Conservation (phyloP, 2,113 vertebrate species). For the Capreolus pygargus region DNA sequence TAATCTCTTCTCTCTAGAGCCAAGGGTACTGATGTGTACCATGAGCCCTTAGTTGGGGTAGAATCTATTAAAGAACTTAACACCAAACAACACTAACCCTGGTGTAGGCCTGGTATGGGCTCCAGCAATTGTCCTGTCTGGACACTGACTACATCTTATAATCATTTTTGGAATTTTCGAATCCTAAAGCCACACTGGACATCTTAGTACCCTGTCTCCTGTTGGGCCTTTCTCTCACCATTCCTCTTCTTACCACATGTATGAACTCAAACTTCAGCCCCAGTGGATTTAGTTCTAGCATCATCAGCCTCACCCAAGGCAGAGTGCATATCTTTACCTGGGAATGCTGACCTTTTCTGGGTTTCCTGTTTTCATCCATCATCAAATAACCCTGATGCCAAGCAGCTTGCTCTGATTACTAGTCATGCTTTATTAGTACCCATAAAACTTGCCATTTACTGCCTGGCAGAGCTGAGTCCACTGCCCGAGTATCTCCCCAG, state of each 20-base stretch:
- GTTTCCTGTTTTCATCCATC: not conserved
- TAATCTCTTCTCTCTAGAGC: not conserved
- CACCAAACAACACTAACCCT: not conserved
- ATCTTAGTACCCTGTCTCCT: not conserved
- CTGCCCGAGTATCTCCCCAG: not conserved
- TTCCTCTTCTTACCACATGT: not conserved
- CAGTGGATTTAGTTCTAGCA: not conserved
- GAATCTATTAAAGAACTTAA: not conserved
- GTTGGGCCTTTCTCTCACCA: not conserved
- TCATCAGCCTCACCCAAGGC: not conserved
- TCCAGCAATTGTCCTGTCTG: not conserved
- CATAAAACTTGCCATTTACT: slow-evolving; percentile 10
- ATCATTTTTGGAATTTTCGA: not conserved
- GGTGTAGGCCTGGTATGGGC: not conserved
- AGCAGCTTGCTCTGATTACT: not conserved
- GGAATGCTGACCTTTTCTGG: not conserved
- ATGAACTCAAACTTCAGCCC: not conserved
- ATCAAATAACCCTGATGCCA: not conserved
- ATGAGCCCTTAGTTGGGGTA: not conserved
- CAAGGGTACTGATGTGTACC: not conserved
- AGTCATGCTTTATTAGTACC: not conserved
- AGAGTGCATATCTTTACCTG: not conserved
- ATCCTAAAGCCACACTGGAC: not conserved
- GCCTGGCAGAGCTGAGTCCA: not conserved
- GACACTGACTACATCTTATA: not conserved